Conservation (phyloP, 1,140 invertebrate species). For the Stenopsyche tienmushanensis region DNA sequence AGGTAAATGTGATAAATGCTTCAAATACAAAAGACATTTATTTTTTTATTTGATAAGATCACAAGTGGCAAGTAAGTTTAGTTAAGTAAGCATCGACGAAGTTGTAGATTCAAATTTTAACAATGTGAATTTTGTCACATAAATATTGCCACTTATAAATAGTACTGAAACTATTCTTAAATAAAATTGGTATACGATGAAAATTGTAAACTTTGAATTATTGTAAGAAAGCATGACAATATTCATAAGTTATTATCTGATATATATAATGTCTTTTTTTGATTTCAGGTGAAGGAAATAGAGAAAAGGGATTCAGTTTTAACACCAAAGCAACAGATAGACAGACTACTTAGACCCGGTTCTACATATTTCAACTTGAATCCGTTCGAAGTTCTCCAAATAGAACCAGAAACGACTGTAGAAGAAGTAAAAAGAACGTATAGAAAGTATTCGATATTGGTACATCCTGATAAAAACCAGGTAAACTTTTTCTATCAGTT, state of each 20-base stretch:
- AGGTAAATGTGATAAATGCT: too few relatives aligned
- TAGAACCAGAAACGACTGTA: constrained; percentile 84
- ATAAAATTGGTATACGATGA: too few relatives aligned
- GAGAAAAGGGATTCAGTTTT: constrained; percentile 89
- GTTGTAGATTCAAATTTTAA: too few relatives aligned
- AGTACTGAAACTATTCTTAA: too few relatives aligned
- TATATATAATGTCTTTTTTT: constrained; percentile 1
- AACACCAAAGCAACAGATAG: constrained; percentile 94
- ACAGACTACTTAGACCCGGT: constrained; percentile 86
- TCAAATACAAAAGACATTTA: too few relatives aligned
- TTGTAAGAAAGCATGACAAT: too few relatives aligned
- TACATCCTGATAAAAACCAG: constrained; percentile 97
- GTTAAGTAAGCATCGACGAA: too few relatives aligned
- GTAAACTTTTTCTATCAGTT: constrained; percentile 47
- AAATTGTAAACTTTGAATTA: too few relatives aligned
- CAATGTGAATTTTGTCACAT: too few relatives aligned
- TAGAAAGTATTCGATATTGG: constrained; percentile 91
- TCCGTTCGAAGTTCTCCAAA: constrained; percentile 93
- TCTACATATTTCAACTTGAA: constrained; percentile 97
- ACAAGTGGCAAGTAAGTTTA: too few relatives aligned
- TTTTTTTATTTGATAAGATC: too few relatives aligned
- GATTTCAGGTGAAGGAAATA: constrained; percentile 87
- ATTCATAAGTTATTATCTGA: neutral
- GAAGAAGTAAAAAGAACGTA: constrained; percentile 98
- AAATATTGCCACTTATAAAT: too few relatives aligned